Base-by-base conservation (phyloP, 2,888 invertebrate genomes). In the Drosophila percnosoma region DNA sequence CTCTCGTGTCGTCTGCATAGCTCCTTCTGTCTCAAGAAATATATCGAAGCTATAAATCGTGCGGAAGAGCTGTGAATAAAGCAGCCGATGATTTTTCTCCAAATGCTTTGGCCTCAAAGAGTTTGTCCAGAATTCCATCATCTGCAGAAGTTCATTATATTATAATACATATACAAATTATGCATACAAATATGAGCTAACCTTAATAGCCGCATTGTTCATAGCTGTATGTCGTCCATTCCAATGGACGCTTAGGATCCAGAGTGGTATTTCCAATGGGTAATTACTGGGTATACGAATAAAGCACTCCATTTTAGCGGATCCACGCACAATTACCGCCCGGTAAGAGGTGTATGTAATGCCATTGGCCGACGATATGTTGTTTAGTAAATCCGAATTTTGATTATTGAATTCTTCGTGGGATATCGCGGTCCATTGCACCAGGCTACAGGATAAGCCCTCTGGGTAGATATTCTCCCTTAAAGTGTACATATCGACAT, bases 21-120 rank as follows among this genome's bases (percentile, higher is more conserved):
- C 94, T 40, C 95, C 95, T 69, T 95, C 94, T 0, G 97, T 96
- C 93, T 98, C 98, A 62, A 98, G 93, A 83, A 96, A 96, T 72
- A 98, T 95, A 91, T 99, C 98, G 73, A 98, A 95, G 91, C 97
- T 97, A 70, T 96, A 95, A 87, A 97, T 94, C 45, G 98, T 93
- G 62, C 97, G 95, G 70, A 96, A 95, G 68, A 98, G 94, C 93
- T 98, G 98, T n/a, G 95, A 94, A n/a, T 97, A 95, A 60, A 98
- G 90, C 33, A 94, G 72, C 5, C 93, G 89, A 55, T 93, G 92
- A 1, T 83, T 59, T 77, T 89, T 57, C 79, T 91, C 61, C 75
- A 87, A 59, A n/a, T 91, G 73, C 1, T 72, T 78, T 13, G 92
- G 85, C 13, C 72, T 87, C 24, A 92, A 54, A 0, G 93, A 91